Percentiles rank a stretch among this genome's conserved stretches.
Conservation (phyloP, 2,113 vertebrate genomes). For the Petrocephalus microphthalmus region DNA sequence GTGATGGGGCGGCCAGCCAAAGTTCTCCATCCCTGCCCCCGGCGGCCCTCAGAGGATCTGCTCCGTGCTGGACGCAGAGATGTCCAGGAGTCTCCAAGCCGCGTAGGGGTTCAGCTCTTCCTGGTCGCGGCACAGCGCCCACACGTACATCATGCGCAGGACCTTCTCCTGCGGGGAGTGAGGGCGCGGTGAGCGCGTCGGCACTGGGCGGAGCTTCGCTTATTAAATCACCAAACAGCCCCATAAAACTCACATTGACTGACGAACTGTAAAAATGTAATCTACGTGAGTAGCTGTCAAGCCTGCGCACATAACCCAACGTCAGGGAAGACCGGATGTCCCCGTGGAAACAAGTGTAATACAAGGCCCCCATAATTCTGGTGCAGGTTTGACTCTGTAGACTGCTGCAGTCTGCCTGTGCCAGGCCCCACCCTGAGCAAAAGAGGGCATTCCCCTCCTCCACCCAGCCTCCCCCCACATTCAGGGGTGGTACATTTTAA, state of each 20-base stretch:
- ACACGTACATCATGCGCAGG: conserved; percentile 86
- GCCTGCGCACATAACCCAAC: neutral
- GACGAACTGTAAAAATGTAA: conserved; percentile 5
- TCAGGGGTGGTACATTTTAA: conserved; percentile 33
- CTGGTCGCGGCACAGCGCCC: conserved; percentile 93
- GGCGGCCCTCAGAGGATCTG: conserved; percentile 75
- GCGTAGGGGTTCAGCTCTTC: conserved; percentile 83
- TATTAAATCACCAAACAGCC: neutral
- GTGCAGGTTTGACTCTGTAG: neutral
- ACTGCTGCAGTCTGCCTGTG: neutral
- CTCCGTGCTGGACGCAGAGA: conserved; percentile 86
- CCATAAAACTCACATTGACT: neutral
- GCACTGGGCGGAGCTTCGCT: neutral
- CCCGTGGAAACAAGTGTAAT: neutral
- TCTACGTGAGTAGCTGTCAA: neutral
- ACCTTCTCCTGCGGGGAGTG: conserved; percentile 77
- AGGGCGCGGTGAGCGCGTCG: neutral
- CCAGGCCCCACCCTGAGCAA: neutral
- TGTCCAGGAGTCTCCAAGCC: conserved; percentile 90
- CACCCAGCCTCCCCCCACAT: neutral
- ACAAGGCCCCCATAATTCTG: neutral
- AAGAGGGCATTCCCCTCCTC: neutral
- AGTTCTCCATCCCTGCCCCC: neutral
- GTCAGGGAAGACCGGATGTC: neutral
- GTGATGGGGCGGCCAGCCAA: neutral